Base-by-base conservation (phyloP, 2,797 vertebrate genomes). In the Huso huso region DNA sequence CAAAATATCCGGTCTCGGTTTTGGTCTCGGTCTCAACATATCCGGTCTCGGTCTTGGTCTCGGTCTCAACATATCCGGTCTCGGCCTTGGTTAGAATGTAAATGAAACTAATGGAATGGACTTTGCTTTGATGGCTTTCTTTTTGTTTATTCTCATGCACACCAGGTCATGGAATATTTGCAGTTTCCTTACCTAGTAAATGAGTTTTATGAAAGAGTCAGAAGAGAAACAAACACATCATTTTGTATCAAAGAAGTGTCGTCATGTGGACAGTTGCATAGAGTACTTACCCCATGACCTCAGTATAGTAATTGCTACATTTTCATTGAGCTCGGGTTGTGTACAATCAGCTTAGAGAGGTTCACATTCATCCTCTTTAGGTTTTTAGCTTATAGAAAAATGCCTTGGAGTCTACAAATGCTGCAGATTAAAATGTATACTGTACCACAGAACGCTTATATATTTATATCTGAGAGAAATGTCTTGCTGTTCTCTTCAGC, bases 241-340 rank as follows among this genome's bases (percentile, higher is more conserved):
- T 23, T 68, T 61, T 23, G 55, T 60, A 18, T 64, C 51, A 64
- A 57, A 69, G 13, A 51, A 55, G 52, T 49, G 67, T 63, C 65
- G 63, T 23, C 63, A 66, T 8, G 63, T 58, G 58, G 58, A 67
- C 49, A 60, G 6, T 51, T 50, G 37, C 57, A 64, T 11, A 61
- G 66, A 61, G 52, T 65, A 48, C 4, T 67, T 75, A 49, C 69
- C 71, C 68, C 61, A 68, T 78, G 61, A 62, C 66, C 75, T 76
- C 74, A 68, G 66, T 73, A 67, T 70, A 70, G 63, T 78, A 70
- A 74, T 67, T 69, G 73, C 3, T 73, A 68, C 52, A 73, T 75
- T 76, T 80, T 68, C 59, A 74, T 71, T 72, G 59, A 72, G 66
- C 65, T 70, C 37, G 66, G 75, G 49, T 68, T 69, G 23, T 73